Evolutionary conservation across 1,140 invertebrate genomes (phyloP).

Genomic region (Drosophila nebulosa): DNA sequence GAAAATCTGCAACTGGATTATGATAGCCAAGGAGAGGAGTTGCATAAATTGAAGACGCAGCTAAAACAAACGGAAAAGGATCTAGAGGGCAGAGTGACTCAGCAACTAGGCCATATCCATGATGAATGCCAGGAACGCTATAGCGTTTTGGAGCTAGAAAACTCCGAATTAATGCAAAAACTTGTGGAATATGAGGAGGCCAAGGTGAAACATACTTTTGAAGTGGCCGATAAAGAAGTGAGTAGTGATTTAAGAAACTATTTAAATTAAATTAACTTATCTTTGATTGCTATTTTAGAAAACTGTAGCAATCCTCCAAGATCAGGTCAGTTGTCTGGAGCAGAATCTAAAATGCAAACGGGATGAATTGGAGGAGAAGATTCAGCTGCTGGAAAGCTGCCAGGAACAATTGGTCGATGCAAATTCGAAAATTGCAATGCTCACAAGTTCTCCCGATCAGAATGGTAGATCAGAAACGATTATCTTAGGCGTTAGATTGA

Average conservation of each 20-base stretch:
- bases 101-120: constrained; percentile 19
- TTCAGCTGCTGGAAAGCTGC: constrained; percentile 63
- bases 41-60: constrained; percentile 15
- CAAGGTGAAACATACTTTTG: constrained; percentile 47
- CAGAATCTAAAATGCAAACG: constrained; percentile 69
- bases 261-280: not conserved
- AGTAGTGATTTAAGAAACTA: not conserved
- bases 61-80: constrained; percentile 28
- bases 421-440: constrained; percentile 64
- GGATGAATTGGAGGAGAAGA: constrained; percentile 71
- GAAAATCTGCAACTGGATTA: constrained; percentile 59
- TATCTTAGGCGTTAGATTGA: too few relatives aligned
- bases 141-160: constrained; percentile 51
- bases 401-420: constrained; percentile 73
- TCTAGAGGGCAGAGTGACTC: not conserved
- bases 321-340: constrained; percentile 68
- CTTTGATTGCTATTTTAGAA: constrained; percentile 19
- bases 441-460: constrained; percentile 50
- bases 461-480: constrained; percentile 34
- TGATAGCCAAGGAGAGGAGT: constrained; percentile 50
- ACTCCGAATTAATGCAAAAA: constrained; percentile 66
- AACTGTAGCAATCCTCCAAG: constrained; percentile 66
- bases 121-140: constrained; percentile 41
- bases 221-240: constrained; percentile 69
- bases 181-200: constrained; percentile 59